phyloP scores from a whole-genome alignment of 2,888 invertebrate genomes.

The Ophioninae sp. region DNA sequence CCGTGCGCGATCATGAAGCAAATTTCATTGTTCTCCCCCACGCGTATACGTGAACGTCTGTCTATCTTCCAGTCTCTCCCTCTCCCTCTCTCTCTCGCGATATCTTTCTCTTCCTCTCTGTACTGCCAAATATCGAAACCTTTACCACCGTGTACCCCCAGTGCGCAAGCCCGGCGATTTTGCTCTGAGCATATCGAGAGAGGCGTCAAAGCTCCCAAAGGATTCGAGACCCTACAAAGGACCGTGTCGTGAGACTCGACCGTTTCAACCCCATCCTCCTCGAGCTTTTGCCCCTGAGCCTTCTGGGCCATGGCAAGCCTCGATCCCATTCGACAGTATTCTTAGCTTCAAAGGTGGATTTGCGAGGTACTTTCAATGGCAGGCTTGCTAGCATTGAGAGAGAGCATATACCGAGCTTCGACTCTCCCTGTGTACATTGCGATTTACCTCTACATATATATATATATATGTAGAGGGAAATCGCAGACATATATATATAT shows the following conservation, averaged over 20 bases:
- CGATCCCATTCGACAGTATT: constrained; percentile 60
- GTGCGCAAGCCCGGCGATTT: constrained; percentile 34
- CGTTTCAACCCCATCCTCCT: constrained; percentile 28
- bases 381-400: constrained; percentile 47
- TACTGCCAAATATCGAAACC: constrained; percentile 32
- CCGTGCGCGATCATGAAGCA: constrained; percentile 7
- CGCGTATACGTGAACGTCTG: not conserved
- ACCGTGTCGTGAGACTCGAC: constrained; percentile 45
- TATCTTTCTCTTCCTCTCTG: not conserved
- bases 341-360: constrained; percentile 65
- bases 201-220: constrained; percentile 62
- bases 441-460: not conserved
- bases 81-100: not conserved
- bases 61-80: not conserved
- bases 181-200: constrained; percentile 47
- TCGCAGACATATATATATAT: constrained; percentile 2
- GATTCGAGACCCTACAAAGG: constrained; percentile 59
- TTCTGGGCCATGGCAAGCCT: constrained; percentile 42
- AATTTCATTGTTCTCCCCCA: constrained; percentile 30
- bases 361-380: constrained; percentile 61
- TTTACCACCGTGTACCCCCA: constrained; percentile 28
- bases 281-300: constrained; percentile 33
- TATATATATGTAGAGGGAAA: not conserved
- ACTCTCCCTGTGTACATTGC: constrained; percentile 23
- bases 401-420: constrained; percentile 27